A percentile compares a stretch with the other conserved stretches of the same genome.
These are phyloP conservation scores for Artemia sp. DNA, from an alignment of 2,888 invertebrate genomes.

Conservation along the genomic window DNA sequence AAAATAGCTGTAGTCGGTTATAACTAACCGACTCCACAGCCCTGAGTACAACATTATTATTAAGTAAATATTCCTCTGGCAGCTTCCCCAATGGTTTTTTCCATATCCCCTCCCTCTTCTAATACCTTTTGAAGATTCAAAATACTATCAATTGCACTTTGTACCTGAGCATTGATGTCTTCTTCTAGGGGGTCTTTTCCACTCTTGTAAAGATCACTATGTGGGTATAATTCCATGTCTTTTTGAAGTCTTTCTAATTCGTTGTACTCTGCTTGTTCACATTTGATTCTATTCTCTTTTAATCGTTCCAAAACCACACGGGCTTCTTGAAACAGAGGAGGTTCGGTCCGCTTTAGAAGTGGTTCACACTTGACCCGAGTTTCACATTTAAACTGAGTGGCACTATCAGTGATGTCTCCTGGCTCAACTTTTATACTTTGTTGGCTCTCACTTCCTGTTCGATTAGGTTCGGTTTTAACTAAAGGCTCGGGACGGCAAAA, in stretches of 20 bases:
- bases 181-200: slow-evolving; percentile 34
- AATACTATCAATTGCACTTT: slow-evolving; percentile 61
- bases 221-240: neutral
- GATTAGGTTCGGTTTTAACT: slow-evolving; percentile 16
- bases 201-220: slow-evolving; percentile 23
- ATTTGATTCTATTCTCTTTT: neutral
- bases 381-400: slow-evolving; percentile 35
- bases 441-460: neutral
- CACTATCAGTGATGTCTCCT: neutral
- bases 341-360: neutral
- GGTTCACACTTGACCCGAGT: slow-evolving; percentile 26
- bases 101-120: neutral
- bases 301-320: neutral
- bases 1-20: no score
- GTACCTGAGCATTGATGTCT: slow-evolving; percentile 55
- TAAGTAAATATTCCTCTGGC: no score
- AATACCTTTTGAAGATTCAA: slow-evolving; percentile 43
- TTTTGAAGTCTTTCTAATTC: neutral
- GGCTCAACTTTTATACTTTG: neutral
- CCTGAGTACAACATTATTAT: no score
- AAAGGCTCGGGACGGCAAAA: slow-evolving; percentile 30
- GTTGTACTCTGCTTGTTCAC: slow-evolving; percentile 3
- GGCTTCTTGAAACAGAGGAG: neutral
- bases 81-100: no score
- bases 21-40: no score